Evolutionary conservation across 2,888 invertebrate species (phyloP).

Genomic region (Clusia tigrina): DNA sequence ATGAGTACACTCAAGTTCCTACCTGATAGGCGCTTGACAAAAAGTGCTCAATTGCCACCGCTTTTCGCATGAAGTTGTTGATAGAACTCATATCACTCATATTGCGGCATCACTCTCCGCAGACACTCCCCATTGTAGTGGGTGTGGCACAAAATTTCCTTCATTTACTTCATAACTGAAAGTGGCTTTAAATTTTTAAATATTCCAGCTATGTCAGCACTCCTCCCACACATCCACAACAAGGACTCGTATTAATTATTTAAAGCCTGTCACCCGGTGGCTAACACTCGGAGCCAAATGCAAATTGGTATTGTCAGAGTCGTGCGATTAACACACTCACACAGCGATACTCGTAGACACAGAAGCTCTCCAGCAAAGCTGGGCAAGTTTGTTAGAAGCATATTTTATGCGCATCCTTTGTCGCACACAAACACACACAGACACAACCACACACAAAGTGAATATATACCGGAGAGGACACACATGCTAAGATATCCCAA

Average conservation of each 20-base stretch:
- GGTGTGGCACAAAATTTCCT: too few species aligned
- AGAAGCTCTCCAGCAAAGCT: constrained; percentile 1
- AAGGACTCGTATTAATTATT: constrained; percentile 58
- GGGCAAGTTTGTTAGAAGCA: constrained; percentile 11
- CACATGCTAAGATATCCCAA: not conserved
- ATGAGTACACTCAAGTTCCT: too few species aligned
- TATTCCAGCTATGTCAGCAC: too few species aligned
- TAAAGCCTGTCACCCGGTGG: constrained; percentile 64
- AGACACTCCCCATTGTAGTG: too few species aligned
- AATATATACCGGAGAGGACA: too few species aligned
- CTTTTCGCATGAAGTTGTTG: too few species aligned
- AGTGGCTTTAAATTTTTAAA: too few species aligned
- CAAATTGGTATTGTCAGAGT: constrained; percentile 61
- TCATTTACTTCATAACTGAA: too few species aligned
- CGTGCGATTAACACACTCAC: constrained; percentile 29
- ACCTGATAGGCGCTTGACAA: too few species aligned
- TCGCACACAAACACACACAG: not conserved
- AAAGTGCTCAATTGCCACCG: too few species aligned
- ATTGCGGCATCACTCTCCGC: too few species aligned
- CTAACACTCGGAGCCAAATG: constrained; percentile 61
- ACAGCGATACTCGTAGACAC: not conserved
- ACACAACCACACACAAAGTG: not conserved
- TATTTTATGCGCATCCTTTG: constrained; percentile 10
- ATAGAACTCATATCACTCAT: too few species aligned
- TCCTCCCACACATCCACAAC: not conserved